Conservation (phyloP, 2,888 invertebrate genomes). For the Eupithecia subfuscata region DNA sequence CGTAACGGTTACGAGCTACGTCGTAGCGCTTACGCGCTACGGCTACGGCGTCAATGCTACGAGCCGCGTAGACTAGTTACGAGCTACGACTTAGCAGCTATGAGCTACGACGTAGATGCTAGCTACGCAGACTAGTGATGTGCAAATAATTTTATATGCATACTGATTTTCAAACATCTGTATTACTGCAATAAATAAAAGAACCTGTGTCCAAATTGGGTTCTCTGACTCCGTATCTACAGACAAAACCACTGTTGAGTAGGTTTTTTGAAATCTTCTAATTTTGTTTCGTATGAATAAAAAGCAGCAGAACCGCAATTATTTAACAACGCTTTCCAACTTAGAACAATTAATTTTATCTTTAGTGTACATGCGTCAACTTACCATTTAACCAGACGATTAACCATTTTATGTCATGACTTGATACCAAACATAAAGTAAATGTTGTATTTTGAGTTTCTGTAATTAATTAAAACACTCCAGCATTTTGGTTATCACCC, state of each 20-base stretch:
- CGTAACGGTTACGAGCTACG: background rate
- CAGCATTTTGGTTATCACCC: no score
- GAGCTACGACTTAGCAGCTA: background rate
- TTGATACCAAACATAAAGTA: no score
- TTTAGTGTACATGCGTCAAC: no score
- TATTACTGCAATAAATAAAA: background rate
- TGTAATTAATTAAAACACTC: no score
- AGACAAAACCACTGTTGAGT: background rate
- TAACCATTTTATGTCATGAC: no score
- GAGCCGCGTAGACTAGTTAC: background rate
- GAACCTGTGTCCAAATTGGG: background rate
- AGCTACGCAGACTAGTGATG: background rate
- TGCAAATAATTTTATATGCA: background rate
- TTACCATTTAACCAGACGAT: no score
- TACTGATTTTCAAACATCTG: background rate
- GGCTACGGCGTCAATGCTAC: background rate
- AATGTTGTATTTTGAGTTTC: no score
- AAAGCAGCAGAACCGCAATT: background rate
- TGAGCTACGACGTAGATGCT: constrained; percentile 4
- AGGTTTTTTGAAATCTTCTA: background rate
- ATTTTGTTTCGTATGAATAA: no score
- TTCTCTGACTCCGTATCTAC: background rate
- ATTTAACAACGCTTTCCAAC: background rate
- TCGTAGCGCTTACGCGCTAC: background rate
- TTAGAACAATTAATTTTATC: no score